These are phyloP conservation scores for Urocynchramus pylzowi DNA, from an alignment of 2,113 vertebrate species.

Conservation along the genomic window DNA sequence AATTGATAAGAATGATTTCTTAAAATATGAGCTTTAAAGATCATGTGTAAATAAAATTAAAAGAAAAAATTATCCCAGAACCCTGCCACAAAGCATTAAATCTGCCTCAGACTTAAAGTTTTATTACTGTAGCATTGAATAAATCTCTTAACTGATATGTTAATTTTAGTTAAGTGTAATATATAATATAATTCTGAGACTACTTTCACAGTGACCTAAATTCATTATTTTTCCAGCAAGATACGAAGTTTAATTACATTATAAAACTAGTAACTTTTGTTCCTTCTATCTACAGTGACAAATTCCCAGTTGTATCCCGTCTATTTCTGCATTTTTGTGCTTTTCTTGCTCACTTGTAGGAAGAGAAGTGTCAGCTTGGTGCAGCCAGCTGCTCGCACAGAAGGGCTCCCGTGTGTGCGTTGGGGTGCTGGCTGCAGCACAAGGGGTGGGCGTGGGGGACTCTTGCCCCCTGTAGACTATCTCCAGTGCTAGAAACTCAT, in stretches of 20 bases:
- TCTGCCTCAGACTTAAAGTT: not conserved
- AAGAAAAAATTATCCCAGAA: not conserved
- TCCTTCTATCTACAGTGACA: not conserved
- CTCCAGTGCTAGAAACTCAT: not conserved
- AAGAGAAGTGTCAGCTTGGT: fast-evolving
- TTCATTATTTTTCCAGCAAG: not conserved
- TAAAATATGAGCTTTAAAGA: not conserved
- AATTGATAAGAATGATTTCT: not conserved
- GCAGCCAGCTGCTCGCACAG: fast-evolving
- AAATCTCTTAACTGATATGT: not conserved
- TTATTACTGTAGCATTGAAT: not conserved
- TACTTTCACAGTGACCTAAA: not conserved
- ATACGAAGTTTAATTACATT: not conserved
- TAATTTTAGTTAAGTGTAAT: not conserved
- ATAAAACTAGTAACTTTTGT: not conserved
- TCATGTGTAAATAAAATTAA: not conserved
- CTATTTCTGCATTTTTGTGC: fast-evolving
- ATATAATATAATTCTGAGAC: not conserved
- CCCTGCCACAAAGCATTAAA: not conserved
- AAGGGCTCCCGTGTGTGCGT: fast-evolving
- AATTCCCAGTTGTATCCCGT: fast-evolving
- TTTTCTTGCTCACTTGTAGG: not conserved
- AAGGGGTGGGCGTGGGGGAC: fast-evolving
- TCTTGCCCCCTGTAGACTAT: fast-evolving
- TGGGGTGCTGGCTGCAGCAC: not conserved